Evolutionary conservation across 1,140 invertebrate species (phyloP).

Genomic region (Rhopalosiphum maidis): DNA sequence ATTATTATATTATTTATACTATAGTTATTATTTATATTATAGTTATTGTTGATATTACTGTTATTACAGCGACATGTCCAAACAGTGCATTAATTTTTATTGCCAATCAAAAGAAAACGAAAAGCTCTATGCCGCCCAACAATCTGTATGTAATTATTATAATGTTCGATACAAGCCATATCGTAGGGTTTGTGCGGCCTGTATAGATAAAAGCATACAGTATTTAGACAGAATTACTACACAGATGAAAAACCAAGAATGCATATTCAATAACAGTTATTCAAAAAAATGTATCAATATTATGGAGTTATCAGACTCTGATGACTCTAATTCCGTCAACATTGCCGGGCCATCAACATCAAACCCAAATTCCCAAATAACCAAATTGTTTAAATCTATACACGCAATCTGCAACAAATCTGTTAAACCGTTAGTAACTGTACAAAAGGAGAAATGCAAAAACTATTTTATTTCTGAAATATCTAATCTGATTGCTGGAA

Average conservation of each 20-base stretch:
- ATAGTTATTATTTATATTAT: too few relatives aligned
- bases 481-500: neutral
- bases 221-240: fast-evolving
- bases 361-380: neutral
- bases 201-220: neutral
- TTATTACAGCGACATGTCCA: neutral
- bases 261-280: neutral
- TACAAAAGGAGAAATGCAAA: neutral
- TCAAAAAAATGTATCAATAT: neutral
- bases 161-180: neutral
- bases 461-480: neutral
- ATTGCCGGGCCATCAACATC: neutral
- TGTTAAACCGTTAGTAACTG: neutral
- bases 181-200: neutral
- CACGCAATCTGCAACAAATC: neutral
- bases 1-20: too few relatives aligned
- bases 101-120: neutral
- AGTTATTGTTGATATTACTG: neutral
- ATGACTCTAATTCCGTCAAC: neutral
- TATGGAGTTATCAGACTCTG: neutral
- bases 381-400: neutral
- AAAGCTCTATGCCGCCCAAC: neutral
- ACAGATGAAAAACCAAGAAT: neutral
- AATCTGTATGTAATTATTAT: neutral
- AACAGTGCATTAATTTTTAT: neutral